Base-by-base conservation (phyloP, 2,113 vertebrate species). In the Gallinago paraguaiae region DNA sequence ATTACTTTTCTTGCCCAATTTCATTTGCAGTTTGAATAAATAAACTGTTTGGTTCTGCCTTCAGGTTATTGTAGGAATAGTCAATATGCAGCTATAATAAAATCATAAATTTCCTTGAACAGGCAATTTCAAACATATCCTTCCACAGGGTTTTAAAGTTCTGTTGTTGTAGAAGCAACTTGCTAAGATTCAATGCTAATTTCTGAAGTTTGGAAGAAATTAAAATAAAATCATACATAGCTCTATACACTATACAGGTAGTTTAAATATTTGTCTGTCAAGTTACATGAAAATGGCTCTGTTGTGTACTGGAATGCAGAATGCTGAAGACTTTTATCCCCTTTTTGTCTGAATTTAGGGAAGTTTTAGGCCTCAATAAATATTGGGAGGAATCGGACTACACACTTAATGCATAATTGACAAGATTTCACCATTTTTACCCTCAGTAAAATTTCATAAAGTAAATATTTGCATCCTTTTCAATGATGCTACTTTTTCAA, bases 11-110 rank as follows among this genome's bases (percentile, higher is more conserved):
- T 97, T 97, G 93, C 97, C 93, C 92, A 77, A 97, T 97, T 98
- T 98, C 97, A 98, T 98, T 98, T 98, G 97, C 97, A 97, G 97
- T 97, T 98, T 98, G 97, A 98, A 98, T 98, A 98, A 98, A 98
- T 98, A 98, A 98, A 98, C 91, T 97, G 96, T 98, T 98, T 97
- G 95, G 96, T 97, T 97, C 94, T 97, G 97, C 97, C 98, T 96
- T 96, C 71, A 65, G 98, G 97, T 97, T 98, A 97, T 96, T 97
- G 97, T 92, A 97, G 81, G 76, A 97, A 98, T 97, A 98, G 97
- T 98, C 98, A 98, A 97, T 97, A 98, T 97, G 97, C 95, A 97
- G 92, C 92, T 96, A 81, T 97, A 98, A 98, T 98, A 98, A 98
- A 98, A 98, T 97, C 97, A 98, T 98, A 98, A 98, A 98, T 98